Evolutionary conservation across 2,888 invertebrate species (phyloP), one percentile per base, ranked within the genome.

Genomic region (Drosophila trichaetosa): DNA sequence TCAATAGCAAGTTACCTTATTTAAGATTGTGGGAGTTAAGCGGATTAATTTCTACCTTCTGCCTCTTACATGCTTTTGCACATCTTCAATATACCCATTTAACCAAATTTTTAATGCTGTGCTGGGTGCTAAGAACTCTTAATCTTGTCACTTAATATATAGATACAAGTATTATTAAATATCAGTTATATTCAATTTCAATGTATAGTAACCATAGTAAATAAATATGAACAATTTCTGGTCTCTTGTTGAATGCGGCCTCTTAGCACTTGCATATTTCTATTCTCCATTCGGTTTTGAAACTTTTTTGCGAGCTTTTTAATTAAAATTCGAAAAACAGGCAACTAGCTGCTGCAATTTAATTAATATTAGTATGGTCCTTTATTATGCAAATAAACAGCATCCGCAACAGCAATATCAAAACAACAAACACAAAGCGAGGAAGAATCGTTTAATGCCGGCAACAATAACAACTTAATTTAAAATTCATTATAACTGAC

Each of bases 401-500:
- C 73, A 66, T 65, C 68, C 71, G 42, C 65, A 69, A 51, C 29
- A 60, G 42, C 48, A 42, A n/a, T 34, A 67, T 13, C 42, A 71
- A n/a, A 38, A 59, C 38, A 67, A 31, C 59, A 38, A 16, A 27
- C 27, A n/a, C n/a, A 3, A 18, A 21, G 24, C 11, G 24, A 38
- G 67, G 38, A 31, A 57, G 57, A 46, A 71, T 54, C 73, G 58
- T 69, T 79, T 76, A 82, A 74, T 76, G 72, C 60, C 48, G 57
- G 63, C 70, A 70, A 71, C 73, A 76, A 81, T 76, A 87, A 76
- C 83, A 82, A 71, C 83, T 89, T 89, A 52, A 87, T 87, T 89
- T 89, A 78, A 87, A 89, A 89, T 87, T 87, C 83, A 87, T 87
- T 89, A 89, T 89, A 88, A 81, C 86, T 81, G 88, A 86, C 82